Base-by-base conservation (phyloP, 2,888 invertebrate species). In the Caenorhabditis doughertyi region DNA sequence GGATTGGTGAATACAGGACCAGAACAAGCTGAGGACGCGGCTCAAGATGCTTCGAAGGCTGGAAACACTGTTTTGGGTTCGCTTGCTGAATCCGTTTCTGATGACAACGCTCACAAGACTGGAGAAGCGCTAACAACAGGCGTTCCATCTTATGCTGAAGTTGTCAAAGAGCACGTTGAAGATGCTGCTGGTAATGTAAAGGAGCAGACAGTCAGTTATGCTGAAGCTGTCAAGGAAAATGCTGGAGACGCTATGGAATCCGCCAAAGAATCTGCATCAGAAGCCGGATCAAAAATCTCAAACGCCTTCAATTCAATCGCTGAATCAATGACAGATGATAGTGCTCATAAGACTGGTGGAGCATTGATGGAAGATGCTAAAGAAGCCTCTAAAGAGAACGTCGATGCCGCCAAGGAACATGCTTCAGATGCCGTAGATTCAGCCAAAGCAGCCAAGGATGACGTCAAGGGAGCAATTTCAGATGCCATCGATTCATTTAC, bases 361-460 rank as follows among this genome's bases (percentile, higher is more conserved):
- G 47, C 64, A 11, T 25, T 65, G 8, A 49, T 21, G 8, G 64
- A 65, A n/a, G 49, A 27, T 8, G 64, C 29, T 39, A 21, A 44
- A 9, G 25, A 32, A 16, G 25, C 16, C 25, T 25, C 35, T 16
- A 27, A 56, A 21, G 42, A 68, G 5, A 32, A 56, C 23, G 44
- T 27, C 23, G 71, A 71, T 16, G 44, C 21, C 8, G 87, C 83
- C 44, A 85, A 84, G 21, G 87, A 76, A 13, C 84, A 83, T 5
- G 77, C 77, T 13, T 39, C 39, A 16, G 87, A 85, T 11, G 84
- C 81, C n/a, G 77, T 73, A 16, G 87, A 79, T 71, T 88, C 88
- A 55, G 87, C 88, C 9, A 88, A 88, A 58, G 72, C 87, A 56
- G 68, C 72, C 47, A 71, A 73, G 39, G 85, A 84, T 21, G 83